Evolutionary conservation across 1,140 invertebrate species (phyloP).

Genomic region (Hylaeus volcanicus): DNA sequence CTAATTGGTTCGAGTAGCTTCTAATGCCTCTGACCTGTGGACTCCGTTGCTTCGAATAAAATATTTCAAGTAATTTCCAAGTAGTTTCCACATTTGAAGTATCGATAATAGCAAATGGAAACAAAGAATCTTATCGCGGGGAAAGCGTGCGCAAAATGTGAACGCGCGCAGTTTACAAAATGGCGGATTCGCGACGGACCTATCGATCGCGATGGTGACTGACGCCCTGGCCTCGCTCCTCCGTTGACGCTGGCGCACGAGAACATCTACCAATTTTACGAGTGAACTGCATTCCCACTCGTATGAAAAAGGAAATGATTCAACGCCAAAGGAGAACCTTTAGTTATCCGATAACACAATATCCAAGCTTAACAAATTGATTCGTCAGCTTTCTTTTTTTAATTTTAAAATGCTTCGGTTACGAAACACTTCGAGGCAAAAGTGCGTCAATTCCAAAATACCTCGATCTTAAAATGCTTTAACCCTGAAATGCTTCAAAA

Average conservation of each 20-base stretch:
- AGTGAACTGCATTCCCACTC: too few species aligned
- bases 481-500: too few species aligned
- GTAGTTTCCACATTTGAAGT: too few species aligned
- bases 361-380: not conserved
- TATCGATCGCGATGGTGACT: slow-evolving; percentile 78
- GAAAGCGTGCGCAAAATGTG: not conserved
- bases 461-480: too few species aligned
- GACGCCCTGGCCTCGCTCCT: slow-evolving; percentile 60
- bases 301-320: not conserved
- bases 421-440: too few species aligned
- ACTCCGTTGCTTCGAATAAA: too few species aligned
- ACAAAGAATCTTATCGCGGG: not conserved
- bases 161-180: slow-evolving; percentile 62
- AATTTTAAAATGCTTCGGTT: too few species aligned
- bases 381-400: not conserved
- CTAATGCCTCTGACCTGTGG: slow-evolving; percentile 24
- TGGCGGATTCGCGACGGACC: slow-evolving; percentile 64
- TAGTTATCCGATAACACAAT: not conserved
- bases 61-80: too few species aligned
- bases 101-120: too few species aligned
- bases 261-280: not conserved
- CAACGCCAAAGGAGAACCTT: too few species aligned
- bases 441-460: too few species aligned
- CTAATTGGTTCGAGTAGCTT: slow-evolving; percentile 57
- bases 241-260: slow-evolving; percentile 46